Evolutionary conservation across 2,888 invertebrate genomes (phyloP).

Genomic region (Amblyjoppa fuscipennis): DNA sequence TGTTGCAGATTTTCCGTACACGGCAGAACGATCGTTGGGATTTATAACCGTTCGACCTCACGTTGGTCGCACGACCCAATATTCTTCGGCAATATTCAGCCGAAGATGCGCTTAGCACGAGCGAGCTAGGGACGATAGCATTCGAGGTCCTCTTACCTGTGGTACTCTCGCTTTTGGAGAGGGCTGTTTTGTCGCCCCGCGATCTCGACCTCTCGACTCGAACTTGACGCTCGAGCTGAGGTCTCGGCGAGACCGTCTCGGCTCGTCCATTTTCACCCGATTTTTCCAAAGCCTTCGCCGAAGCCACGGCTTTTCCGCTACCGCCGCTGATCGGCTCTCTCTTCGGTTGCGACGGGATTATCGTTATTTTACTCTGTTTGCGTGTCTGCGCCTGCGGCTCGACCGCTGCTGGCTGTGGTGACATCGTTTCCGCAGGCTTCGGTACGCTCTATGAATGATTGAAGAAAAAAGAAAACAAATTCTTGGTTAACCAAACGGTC

Average conservation of each 20-base stretch:
- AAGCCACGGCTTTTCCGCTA: conserved; percentile 9
- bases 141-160: conserved; percentile 76
- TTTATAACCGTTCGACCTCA: too few relatives aligned
- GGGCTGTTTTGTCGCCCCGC: conserved; percentile 79
- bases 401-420: conserved; percentile 68
- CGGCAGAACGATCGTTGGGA: too few relatives aligned
- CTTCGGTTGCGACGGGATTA: conserved; percentile 84
- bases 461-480: neutral
- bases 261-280: conserved; percentile 82
- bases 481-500: neutral
- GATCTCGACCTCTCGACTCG: conserved; percentile 83
- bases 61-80: too few relatives aligned
- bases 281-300: conserved; percentile 73
- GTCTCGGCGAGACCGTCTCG: conserved; percentile 78
- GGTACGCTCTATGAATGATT: conserved; percentile 79
- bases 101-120: neutral
- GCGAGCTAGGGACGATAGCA: neutral
- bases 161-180: conserved; percentile 83
- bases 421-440: conserved; percentile 77
- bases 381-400: conserved; percentile 70
- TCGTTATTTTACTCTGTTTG: conserved; percentile 85
- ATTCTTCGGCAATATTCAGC: too few relatives aligned
- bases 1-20: too few relatives aligned
- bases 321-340: conserved; percentile 74
- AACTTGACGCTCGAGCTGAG: conserved; percentile 83